These are phyloP conservation scores for Ameiurus melas DNA, from an alignment of 2,113 vertebrate genomes.

Conservation along the genomic window DNA sequence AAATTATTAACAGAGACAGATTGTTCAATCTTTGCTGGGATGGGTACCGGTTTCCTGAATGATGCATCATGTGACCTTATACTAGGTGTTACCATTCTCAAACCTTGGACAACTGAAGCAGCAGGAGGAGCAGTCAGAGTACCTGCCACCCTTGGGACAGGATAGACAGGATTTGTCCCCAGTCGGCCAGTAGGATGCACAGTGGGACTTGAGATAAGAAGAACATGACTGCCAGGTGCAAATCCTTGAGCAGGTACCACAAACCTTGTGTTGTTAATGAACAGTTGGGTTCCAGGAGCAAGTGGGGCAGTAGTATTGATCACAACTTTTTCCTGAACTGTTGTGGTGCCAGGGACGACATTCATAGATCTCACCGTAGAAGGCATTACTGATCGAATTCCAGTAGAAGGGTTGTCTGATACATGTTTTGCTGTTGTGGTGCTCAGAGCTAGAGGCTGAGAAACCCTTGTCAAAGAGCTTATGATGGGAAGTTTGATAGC, in stretches of 20 bases:
- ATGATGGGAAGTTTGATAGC: conserved; percentile 48
- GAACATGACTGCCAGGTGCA: conserved; percentile 87
- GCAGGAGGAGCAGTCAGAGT: conserved; percentile 39
- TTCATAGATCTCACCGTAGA: conserved; percentile 53
- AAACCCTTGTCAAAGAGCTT: conserved; percentile 53
- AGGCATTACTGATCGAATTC: conserved; percentile 24
- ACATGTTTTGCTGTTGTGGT: conserved; percentile 62
- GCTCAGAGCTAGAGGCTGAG: conserved; percentile 60
- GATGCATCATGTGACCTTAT: conserved; percentile 46
- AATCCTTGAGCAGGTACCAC: conserved; percentile 93
- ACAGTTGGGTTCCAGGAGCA: conserved; percentile 90
- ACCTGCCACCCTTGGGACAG: conserved; percentile 52
- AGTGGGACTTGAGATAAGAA: conserved; percentile 80
- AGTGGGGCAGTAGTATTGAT: conserved; percentile 88
- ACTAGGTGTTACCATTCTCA: conserved; percentile 38
- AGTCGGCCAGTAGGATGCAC: conserved; percentile 39
- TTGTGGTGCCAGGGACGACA: conserved; percentile 62
- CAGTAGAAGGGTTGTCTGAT: conserved; percentile 50
- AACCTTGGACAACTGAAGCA: conserved; percentile 47
- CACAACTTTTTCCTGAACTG: conserved; percentile 86
- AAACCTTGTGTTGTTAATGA: conserved; percentile 89
- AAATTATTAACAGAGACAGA: conserved; percentile 27
- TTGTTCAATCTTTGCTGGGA: conserved; percentile 25
- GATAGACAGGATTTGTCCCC: conserved; percentile 42
- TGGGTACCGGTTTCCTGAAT: conserved; percentile 39